Evolutionary conservation across 2,797 vertebrate genomes (phyloP).

Genomic region (Pristis pectinata): DNA sequence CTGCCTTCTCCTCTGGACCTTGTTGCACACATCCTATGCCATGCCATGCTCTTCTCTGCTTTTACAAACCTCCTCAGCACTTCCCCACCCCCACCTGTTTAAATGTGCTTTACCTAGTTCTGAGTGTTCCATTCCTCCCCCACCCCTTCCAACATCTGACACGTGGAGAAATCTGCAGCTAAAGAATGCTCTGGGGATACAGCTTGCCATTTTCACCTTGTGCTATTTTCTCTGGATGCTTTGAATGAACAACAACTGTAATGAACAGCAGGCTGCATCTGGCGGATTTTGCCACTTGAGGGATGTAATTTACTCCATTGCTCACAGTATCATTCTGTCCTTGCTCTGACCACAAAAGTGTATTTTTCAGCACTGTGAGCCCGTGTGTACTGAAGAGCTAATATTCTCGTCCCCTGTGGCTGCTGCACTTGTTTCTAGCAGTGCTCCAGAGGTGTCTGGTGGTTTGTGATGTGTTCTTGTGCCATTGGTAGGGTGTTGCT

Average conservation of each 20-base stretch:
- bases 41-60: background rate
- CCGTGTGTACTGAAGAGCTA: background rate
- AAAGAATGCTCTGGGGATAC: background rate
- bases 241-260: no score
- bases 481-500: background rate
- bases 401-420: background rate
- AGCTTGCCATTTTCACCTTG: background rate
- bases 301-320: background rate
- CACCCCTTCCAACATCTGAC: no score
- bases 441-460: background rate
- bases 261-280: background rate
- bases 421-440: background rate
- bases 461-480: constrained; percentile 27
- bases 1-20: no score
- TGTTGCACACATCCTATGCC: background rate
- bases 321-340: background rate
- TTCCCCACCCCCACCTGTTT: no score
- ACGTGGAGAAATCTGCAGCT: background rate
- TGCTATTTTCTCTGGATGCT: background rate
- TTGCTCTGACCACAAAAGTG: background rate
- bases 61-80: background rate
- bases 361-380: background rate
- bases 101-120: no score
- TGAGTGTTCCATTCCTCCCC: no score
- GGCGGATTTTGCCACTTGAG: background rate